These are phyloP conservation scores for Trichopoda pennipes DNA, from an alignment of 2,888 invertebrate species.

Conservation along the genomic window DNA sequence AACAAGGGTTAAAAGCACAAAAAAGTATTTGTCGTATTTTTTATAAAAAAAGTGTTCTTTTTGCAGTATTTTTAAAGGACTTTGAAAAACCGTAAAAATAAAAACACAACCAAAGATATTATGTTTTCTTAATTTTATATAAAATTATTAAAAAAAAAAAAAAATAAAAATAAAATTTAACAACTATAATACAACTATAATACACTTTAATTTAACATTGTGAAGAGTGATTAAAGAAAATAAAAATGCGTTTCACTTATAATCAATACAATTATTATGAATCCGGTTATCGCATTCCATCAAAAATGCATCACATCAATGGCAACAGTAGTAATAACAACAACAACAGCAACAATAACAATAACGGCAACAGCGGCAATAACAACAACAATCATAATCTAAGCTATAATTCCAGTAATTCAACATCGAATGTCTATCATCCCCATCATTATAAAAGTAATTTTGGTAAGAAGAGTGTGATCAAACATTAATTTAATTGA, in stretches of 20 bases:
- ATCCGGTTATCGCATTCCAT: conserved; percentile 79
- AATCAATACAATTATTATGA: conserved; percentile 80
- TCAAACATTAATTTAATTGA: background rate
- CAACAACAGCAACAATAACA: conserved; percentile 28
- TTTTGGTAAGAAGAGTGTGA: conserved; percentile 76
- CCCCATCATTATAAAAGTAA: conserved; percentile 75
- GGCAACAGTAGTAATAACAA: conserved; percentile 67
- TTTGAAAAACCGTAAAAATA: conserved; percentile 15
- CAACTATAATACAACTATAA: background rate
- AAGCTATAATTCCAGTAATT: conserved; percentile 57
- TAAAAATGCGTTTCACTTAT: conserved; percentile 80
- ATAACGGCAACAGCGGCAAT: conserved; percentile 70
- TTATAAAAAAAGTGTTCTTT: background rate
- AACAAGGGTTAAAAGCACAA: background rate
- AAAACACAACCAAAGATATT: conserved; percentile 39
- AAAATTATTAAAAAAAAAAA: background rate
- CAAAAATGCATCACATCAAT: conserved; percentile 77
- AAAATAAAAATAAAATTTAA: background rate
- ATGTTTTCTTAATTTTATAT: background rate
- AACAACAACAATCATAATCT: conserved; percentile 70
- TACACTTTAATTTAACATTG: background rate
- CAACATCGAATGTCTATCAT: conserved; percentile 65
- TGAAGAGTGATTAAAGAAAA: conserved; percentile 32
- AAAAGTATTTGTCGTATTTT: too few species aligned
- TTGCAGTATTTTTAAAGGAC: conserved; percentile 1